Base-by-base conservation (phyloP, 2,113 vertebrate species). In the Tachysurus fulvidraco region DNA sequence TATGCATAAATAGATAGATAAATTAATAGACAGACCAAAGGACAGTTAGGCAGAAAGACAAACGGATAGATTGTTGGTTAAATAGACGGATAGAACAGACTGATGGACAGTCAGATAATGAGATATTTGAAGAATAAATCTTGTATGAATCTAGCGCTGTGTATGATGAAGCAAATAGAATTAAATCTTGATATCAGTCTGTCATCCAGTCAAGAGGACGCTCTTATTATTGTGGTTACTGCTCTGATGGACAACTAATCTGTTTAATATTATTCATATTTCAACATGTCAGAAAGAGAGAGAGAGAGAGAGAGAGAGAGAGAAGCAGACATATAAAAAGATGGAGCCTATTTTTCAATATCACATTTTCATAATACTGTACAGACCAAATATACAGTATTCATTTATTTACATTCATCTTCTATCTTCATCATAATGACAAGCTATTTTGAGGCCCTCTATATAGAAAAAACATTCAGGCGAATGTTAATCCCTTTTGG, bases 191-290 rank as follows among this genome's bases (percentile, higher is more conserved):
- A 84, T 80, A 87, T 80, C 62, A 80, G 52, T 83, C 41, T 71
- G 52, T 54, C 83, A 73, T 74, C 59, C 60, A 60, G 59, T 60
- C 69, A 74, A 21, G 69, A 46, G 36, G 82, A n/a, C 85, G 65
- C 19, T 44, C 69, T 60, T 28, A 88, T 88, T 23, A n/a, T 44
- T 41, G 21, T 85, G 83, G 83, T 14, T 84, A 83, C 81, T 30
- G 71, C 82, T 60, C 41, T 59, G 50, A 81, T 44, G 65, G 55
- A 84, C 54, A 67, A 62, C 77, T 67, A 67, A 85, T 84, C 83
- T 59, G 1, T 67, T 36, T 80, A 81, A 87, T 88, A 71, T 84
- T 71, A 87, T 79, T 46, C 62, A 28, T 19, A 78, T 54, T 64
- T 80, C 64, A 30, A 28, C 36, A 50, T 71, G 41, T 46, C 57